A percentile compares a stretch with the other conserved stretches of the same genome.
These are phyloP conservation scores for Zaprionus taronus DNA, from an alignment of 1,140 invertebrate genomes.

Conservation along the genomic window DNA sequence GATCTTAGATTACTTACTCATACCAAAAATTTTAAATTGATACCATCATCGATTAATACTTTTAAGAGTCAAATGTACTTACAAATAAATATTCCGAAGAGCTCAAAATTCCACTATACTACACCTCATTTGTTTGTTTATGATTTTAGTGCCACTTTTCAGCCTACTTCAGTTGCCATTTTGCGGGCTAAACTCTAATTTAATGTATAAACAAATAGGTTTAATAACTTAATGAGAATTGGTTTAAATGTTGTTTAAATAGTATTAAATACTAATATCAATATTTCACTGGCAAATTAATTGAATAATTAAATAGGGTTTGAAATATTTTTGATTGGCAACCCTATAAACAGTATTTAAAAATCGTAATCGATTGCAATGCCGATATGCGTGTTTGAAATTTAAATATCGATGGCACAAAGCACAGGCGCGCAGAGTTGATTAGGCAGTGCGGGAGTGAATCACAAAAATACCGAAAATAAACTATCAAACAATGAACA, in stretches of 20 bases:
- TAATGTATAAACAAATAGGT: neutral
- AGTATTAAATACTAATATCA: neutral
- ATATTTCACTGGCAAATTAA: neutral
- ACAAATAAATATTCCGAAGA: neutral
- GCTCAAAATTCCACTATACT: neutral
- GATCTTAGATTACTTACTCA: too few relatives aligned
- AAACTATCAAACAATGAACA: slow-evolving; percentile 27
- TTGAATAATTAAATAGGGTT: neutral
- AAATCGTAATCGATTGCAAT: neutral
- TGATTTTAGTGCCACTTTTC: slow-evolving; percentile 49
- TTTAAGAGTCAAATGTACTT: neutral
- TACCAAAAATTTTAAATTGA: too few relatives aligned
- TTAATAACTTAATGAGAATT: neutral
- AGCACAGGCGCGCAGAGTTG: slow-evolving; percentile 61
- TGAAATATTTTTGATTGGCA: neutral
- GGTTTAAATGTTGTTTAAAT: neutral
- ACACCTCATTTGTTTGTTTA: slow-evolving; percentile 22
- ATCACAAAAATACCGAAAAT: slow-evolving; percentile 43
- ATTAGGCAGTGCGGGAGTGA: slow-evolving; percentile 14
- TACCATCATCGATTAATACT: neutral
- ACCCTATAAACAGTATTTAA: neutral
- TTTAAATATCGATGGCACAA: slow-evolving; percentile 72
- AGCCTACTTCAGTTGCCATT: slow-evolving; percentile 11
- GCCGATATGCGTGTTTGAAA: slow-evolving; percentile 54
- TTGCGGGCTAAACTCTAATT: slow-evolving; percentile 9